A percentile compares a stretch with the other conserved stretches of the same genome.
These are phyloP conservation scores for Plotosus lineatus DNA, from an alignment of 2,113 vertebrate genomes.

Conservation along the genomic window DNA sequence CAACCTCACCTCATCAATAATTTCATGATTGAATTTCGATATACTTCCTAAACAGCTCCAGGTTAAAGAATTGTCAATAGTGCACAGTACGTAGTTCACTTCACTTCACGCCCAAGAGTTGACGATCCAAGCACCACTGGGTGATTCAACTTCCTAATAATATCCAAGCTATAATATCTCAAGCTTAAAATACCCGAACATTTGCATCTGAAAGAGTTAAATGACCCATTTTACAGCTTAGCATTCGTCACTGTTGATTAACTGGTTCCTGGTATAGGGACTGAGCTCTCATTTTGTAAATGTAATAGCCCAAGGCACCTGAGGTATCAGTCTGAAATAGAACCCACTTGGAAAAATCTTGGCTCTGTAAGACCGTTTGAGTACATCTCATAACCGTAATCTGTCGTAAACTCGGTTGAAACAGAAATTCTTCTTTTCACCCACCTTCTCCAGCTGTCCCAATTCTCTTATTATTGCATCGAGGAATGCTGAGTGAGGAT, in stretches of 20 bases:
- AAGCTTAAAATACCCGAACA: background rate
- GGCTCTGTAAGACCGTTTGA: background rate
- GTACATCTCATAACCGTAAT: too few relatives aligned
- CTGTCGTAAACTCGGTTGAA: too few relatives aligned
- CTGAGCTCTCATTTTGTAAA: background rate
- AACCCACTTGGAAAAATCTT: background rate
- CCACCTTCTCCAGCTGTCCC: too few relatives aligned
- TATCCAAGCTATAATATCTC: background rate
- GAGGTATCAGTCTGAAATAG: background rate
- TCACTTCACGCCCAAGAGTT: background rate
- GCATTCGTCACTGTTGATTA: background rate
- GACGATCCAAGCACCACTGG: background rate
- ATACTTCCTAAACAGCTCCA: background rate
- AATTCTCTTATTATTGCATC: too few relatives aligned
- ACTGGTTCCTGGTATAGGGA: background rate
- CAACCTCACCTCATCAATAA: background rate
- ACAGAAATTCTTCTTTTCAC: too few relatives aligned
- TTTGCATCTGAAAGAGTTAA: background rate
- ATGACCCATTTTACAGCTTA: slow-evolving; percentile 5
- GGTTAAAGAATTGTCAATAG: background rate
- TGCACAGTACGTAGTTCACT: too few relatives aligned
- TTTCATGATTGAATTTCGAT: background rate
- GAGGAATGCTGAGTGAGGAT: too few relatives aligned
- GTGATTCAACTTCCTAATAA: background rate
- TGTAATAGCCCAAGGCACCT: background rate